Conservation (phyloP, 2,797 vertebrate species). For the Tangara arthus region DNA sequence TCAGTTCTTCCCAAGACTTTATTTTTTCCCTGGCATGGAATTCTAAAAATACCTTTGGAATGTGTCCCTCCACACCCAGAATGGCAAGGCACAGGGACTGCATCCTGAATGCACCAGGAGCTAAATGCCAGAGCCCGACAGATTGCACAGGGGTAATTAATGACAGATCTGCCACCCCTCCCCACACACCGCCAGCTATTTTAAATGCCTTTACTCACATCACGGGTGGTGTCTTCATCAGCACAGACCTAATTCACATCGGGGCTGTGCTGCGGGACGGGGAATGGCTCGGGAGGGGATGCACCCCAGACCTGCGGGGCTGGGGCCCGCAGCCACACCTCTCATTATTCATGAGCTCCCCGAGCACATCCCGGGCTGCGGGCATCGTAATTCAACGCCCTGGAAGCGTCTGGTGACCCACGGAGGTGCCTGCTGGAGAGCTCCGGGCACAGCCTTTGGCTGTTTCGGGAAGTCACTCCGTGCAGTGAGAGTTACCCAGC, state of each 20-base stretch:
- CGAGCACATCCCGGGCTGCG: conserved; percentile 76
- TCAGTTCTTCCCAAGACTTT: not conserved
- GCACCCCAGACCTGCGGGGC: not conserved
- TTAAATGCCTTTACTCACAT: conserved; percentile 26
- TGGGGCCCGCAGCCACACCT: conserved; percentile 63
- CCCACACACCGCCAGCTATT: not conserved
- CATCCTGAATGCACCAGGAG: not conserved
- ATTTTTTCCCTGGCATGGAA: not conserved
- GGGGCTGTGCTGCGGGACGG: conserved; percentile 38
- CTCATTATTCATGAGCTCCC: conserved; percentile 87
- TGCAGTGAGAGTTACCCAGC: too few relatives aligned
- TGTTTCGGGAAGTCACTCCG: not conserved
- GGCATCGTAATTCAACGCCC: conserved; percentile 79
- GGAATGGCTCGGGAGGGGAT: conserved; percentile 45
- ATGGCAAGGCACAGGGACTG: not conserved
- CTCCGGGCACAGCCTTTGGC: not conserved
- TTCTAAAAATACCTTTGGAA: not conserved
- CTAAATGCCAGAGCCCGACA: not conserved
- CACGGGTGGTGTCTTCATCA: not conserved
- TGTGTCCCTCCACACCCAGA: not conserved
- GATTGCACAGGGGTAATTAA: not conserved
- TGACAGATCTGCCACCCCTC: not conserved
- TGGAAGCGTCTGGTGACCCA: not conserved
- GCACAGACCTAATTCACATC: not conserved
- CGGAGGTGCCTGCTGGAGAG: not conserved